Base-by-base conservation (phyloP, 53 echinoderm and acorn worm genomes). In the Actinopyga echinites region DNA sequence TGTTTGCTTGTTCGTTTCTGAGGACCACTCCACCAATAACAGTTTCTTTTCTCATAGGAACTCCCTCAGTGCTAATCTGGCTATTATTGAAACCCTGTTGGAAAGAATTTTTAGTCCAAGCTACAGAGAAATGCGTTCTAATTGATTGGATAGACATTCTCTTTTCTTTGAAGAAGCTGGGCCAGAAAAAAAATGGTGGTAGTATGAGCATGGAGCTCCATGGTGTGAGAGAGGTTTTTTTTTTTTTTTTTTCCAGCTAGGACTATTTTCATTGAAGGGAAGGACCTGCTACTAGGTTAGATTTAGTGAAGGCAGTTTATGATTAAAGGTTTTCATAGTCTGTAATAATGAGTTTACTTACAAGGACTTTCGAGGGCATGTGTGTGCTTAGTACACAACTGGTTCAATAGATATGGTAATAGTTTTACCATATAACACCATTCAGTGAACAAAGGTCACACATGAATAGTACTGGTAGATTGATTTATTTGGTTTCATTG, bases 21-120 rank as follows among this genome's bases (percentile, higher is more conserved):
- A 42, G 15, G 43, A 71, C 42, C 71, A 42, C 42, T 38, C 71
- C 71, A 71, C 45, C 71, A 71, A 71, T 40, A 35, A 71, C 71
- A 21, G 71, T 43, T 71, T 42, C 49, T 71, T n/a, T 71, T 44
- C 44, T 12, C 24, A 23, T 28, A 28, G 24, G n/a, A n/a, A 24
- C 71, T 71, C 42, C n/a, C 42, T 71, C 28, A 42, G 71, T 71
- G 71, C 22, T 71, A 68, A 68, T 68, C 68, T 68, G 33, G 34
- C 68, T 33, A 20, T 68, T 68, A 68, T 68, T 13, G 35, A 36
- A 68, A 38, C 22, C 12, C n/a, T 3, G 44, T 38, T n/a, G 21
- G 40, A 71, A 71, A 44, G 40, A 40, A 22, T 10, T 40, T 71
- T 71, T 38, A 25, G 13, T 44, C 66, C 66, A 8, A 49, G 49